A percentile compares a stretch with the other conserved stretches of the same genome.
Conservation (phyloP, 2,113 vertebrate species). For the Cyphomyrus plagiostoma region DNA sequence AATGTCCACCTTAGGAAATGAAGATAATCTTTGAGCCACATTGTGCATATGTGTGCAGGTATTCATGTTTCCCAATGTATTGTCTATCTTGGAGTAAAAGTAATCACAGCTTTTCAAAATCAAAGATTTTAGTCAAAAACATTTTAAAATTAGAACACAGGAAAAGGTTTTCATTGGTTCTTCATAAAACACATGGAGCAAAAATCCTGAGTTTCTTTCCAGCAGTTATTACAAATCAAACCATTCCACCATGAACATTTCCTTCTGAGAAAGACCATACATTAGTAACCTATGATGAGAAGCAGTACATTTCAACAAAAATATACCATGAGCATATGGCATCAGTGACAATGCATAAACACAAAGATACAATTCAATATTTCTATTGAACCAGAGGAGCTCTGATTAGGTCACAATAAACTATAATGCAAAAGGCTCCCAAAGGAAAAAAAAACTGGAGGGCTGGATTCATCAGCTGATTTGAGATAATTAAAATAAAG, state of each 20-base stretch:
- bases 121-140: background rate
- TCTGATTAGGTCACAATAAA: background rate
- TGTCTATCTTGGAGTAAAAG: background rate
- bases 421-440: background rate
- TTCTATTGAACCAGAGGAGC: background rate
- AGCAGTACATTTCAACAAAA: background rate
- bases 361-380: constrained; percentile 3
- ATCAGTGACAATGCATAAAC: background rate
- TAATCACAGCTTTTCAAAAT: constrained; percentile 3
- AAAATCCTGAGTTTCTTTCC: constrained; percentile 9
- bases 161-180: constrained; percentile 2
- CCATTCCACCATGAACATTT: background rate
- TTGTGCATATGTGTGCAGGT: background rate
- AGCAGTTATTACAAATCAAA: background rate
- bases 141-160: background rate
- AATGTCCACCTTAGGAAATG: background rate
- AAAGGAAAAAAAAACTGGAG: background rate
- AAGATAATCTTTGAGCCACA: background rate
- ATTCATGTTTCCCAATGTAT: background rate
- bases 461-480: background rate
- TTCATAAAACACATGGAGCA: background rate
- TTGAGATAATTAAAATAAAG: background rate
- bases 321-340: background rate
- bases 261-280: background rate
- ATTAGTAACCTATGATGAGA: background rate